Conservation (phyloP, 2,113 vertebrate genomes). For the Corvus moneduloides region DNA sequence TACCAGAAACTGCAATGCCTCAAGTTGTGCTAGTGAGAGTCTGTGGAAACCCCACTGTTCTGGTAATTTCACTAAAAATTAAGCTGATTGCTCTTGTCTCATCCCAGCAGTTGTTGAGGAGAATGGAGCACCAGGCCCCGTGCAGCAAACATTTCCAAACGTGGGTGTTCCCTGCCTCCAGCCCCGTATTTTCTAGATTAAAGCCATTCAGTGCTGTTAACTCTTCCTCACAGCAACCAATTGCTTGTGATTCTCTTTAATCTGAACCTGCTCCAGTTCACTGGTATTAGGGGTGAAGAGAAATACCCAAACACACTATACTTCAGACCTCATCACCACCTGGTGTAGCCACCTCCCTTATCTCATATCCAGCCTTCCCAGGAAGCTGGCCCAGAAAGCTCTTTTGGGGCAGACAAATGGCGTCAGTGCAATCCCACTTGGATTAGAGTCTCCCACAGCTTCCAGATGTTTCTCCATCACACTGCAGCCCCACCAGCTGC, state of each 20-base stretch:
- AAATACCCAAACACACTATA: neutral
- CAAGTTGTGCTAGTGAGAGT: neutral
- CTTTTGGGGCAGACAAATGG: neutral
- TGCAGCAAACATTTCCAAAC: neutral
- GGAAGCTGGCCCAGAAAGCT: neutral
- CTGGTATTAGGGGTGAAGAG: neutral
- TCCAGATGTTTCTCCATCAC: neutral
- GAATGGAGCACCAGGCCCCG: rapidly evolving
- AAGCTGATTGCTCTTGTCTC: neutral
- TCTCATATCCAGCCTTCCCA: neutral
- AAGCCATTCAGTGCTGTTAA: neutral
- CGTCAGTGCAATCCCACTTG: neutral
- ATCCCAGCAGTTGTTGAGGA: neutral
- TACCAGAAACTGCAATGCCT: neutral
- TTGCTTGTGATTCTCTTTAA: rapidly evolving
- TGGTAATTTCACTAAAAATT: neutral
- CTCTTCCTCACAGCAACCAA: neutral
- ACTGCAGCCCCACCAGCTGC: neutral
- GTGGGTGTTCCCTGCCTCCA: neutral
- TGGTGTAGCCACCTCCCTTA: neutral
- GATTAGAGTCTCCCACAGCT: neutral
- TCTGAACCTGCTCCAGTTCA: rapidly evolving
- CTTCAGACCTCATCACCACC: neutral
- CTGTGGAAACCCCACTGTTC: neutral
- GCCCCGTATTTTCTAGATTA: neutral